Evolutionary conservation across 2,888 invertebrate genomes (phyloP), one percentile per base, ranked within the genome.

Genomic region (Melanchra persicariae): DNA sequence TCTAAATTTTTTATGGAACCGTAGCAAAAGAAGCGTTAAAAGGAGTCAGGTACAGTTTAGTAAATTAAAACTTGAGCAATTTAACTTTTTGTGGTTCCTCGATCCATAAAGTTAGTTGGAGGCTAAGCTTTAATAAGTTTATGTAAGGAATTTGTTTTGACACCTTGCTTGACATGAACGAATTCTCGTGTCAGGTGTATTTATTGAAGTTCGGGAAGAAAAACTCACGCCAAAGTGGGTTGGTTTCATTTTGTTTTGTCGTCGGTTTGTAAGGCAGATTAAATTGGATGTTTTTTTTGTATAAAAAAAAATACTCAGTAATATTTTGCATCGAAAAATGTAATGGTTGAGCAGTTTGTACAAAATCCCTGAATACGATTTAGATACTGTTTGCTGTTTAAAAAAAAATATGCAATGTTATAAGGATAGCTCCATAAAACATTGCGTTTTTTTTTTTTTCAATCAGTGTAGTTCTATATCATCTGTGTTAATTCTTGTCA

Each of bases 31-130:
- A 83, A 75, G 74, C 80, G 79, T 80, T 77, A 85, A 85, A 87
- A 85, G 79, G 79, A 87, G 81, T 89, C 85, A 45, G 45, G 7
- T 45, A 84, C 82, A 77, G 85, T 88, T 89, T 74, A 86, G 83
- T 89, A 88, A 90, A 91, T 89, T 91, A 89, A 89, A 93, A 93
- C 93, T 93, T 91, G 83, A 82, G 89, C 93, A 94, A 94, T 94
- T 93, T 93, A 93, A 93, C 93, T 94, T 94, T 93, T 93, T 92
- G 89, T 90, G 89, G 88, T 84, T 81, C 84, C 85, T 85, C 86
- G 83, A 91, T 92, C 90, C 80, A 75, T 80, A 58, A 85, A 88
- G 79, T 88, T 82, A 82, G 85, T 87, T 85, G 78, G 70, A 70
- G 79, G 71, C 86, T 86, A 88, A 88, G 87, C 87, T 87, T 88